A percentile compares a stretch with the other conserved stretches of the same genome.
Evolutionary conservation across 2,113 vertebrate genomes (phyloP).

Genomic region (Solea senegalensis): DNA sequence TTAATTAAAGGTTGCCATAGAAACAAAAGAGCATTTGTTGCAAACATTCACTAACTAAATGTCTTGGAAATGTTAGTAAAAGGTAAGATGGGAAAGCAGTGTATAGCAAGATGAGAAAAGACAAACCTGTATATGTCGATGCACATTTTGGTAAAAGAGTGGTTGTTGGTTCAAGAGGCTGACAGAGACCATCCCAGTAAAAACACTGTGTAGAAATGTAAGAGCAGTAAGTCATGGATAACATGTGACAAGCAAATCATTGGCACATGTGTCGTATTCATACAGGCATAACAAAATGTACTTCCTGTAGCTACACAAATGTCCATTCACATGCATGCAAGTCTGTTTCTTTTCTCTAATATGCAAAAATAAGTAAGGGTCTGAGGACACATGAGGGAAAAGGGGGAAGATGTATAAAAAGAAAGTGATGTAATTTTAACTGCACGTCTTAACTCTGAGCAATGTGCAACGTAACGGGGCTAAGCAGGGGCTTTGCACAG

Average conservation of each 20-base stretch:
- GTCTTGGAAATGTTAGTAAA: no score
- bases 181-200: neutral
- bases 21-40: slow-evolving; percentile 27
- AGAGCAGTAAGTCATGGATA: neutral
- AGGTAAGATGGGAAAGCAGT: no score
- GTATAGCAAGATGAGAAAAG: no score
- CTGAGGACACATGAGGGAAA: neutral
- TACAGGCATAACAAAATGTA: neutral
- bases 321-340: neutral
- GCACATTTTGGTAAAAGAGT: neutral
- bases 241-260: neutral
- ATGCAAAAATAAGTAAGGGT: slow-evolving; percentile 1
- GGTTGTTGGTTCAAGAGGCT: slow-evolving; percentile 12
- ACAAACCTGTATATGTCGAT: no score
- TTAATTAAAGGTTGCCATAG: slow-evolving; percentile 42
- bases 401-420: slow-evolving; percentile 30
- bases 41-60: no score
- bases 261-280: neutral
- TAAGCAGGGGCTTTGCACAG: slow-evolving; percentile 72
- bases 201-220: neutral
- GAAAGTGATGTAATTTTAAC: slow-evolving; percentile 58
- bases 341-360: neutral
- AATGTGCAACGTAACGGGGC: slow-evolving; percentile 39
- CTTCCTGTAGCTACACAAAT: neutral
- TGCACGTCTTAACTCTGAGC: slow-evolving; percentile 56